Percentiles rank a stretch among this genome's conserved stretches.
phyloP scores from a whole-genome alignment of 2,888 invertebrate genomes.

The Cheilosia urbana region DNA sequence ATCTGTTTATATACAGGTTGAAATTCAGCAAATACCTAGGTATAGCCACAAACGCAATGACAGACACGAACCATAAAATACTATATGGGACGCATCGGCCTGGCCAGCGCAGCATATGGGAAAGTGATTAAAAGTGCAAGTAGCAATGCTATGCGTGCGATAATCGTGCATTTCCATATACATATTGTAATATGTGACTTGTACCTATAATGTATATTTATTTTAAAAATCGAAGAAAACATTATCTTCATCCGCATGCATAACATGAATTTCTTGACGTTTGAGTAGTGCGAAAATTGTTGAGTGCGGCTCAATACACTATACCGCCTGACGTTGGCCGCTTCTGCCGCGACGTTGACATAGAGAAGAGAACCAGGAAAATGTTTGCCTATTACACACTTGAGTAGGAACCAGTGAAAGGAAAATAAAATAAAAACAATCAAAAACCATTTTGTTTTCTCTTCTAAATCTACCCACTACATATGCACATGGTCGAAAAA shows the following conservation, averaged over 20 bases:
- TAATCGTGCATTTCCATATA: not conserved
- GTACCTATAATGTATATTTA: not conserved
- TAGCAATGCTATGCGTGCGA: not conserved
- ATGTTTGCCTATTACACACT: slow-evolving; percentile 60
- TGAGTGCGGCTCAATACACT: slow-evolving; percentile 2
- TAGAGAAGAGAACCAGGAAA: slow-evolving; percentile 65
- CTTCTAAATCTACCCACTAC: slow-evolving; percentile 2
- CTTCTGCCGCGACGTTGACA: slow-evolving; percentile 25
- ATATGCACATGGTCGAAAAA: slow-evolving; percentile 3
- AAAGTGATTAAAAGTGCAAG: slow-evolving; percentile 44
- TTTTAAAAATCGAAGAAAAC: slow-evolving; percentile 32
- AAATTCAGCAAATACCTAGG: not conserved
- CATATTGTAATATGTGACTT: not conserved
- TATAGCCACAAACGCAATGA: not conserved
- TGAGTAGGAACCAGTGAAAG: slow-evolving; percentile 60
- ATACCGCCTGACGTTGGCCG: not conserved
- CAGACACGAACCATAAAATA: not conserved
- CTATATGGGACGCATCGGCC: not conserved
- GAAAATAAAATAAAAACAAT: slow-evolving; percentile 51
- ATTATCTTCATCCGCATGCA: slow-evolving; percentile 51
- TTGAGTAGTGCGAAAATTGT: slow-evolving; percentile 34
- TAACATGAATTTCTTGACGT: slow-evolving; percentile 50
- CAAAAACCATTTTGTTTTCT: not conserved
- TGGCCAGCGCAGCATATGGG: not conserved
- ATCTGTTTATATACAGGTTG: not conserved